Evolutionary conservation across 2,797 vertebrate genomes (phyloP).

Genomic region (Lophotriccus pileatus): DNA sequence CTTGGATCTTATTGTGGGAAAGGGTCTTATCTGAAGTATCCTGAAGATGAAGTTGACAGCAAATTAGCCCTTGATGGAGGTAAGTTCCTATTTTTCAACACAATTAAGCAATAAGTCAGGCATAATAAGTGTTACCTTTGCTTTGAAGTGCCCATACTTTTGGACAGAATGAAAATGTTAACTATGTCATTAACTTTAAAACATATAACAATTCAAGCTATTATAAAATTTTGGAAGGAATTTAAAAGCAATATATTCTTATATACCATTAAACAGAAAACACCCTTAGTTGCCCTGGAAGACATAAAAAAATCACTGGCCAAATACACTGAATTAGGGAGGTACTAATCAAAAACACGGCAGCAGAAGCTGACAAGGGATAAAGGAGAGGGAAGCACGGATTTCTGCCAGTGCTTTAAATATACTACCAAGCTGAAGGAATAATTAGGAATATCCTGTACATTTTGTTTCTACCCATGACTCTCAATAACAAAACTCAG

Average conservation of each 20-base stretch:
- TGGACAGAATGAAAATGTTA: not conserved
- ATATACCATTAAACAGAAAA: not conserved
- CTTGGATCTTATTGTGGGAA: not conserved
- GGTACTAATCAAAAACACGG: not conserved
- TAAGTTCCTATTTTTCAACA: not conserved
- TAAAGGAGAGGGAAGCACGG: not conserved
- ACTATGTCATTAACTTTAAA: not conserved
- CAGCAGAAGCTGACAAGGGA: not conserved
- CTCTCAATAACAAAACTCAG: not conserved
- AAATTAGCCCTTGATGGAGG: not conserved
- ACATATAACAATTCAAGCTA: not conserved
- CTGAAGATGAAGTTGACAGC: not conserved
- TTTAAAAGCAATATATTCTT: not conserved
- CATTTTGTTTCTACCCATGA: not conserved
- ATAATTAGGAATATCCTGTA: constrained; percentile 25
- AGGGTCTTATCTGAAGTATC: not conserved
- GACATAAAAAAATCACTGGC: not conserved
- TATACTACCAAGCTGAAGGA: not conserved
- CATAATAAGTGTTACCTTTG: not conserved
- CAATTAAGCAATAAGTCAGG: not conserved
- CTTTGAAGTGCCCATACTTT: not conserved
- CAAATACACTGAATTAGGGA: not conserved
- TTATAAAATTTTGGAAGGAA: not conserved
- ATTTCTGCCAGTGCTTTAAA: not conserved
- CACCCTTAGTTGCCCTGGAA: not conserved